Evolutionary conservation across 2,888 invertebrate genomes (phyloP), one percentile per base, ranked within the genome.

Genomic region (Neoaliturus tenellus): DNA sequence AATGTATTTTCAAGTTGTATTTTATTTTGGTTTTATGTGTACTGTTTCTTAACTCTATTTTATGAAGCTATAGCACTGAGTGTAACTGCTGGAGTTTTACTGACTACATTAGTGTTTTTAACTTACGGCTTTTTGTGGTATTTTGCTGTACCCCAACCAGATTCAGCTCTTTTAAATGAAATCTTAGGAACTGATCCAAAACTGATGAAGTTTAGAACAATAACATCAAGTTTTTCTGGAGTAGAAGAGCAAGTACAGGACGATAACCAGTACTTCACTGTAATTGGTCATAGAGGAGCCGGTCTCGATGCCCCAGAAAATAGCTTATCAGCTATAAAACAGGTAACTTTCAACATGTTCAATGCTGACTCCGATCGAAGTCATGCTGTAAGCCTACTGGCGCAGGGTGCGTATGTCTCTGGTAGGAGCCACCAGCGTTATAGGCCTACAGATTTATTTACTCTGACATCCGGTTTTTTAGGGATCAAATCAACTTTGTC

Each of bases 281-380:
- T 85, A 20, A 93, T 95, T 83, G 96, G 95, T 0, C 96, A 96
- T 88, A 92, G 96, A 88, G 96, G 95, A 4, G 95, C 94, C 14
- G 94, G 93, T 0, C 90, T 94, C 62, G 96, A 96, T 90, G 96
- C 95, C 4, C 96, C 96, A 0, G 96, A 96, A 90, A 96, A 96
- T 90, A 96, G 95, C 86, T 89, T 96, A 86, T 92, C 93, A 82
- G 96, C 96, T 0, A 94, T 96, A 87, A 93, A 93, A 91, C 92
- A 93, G 90, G 95, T 95, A 89, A 28, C 17, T 39, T 39, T n/a
- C n/a, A n/a, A n/a, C n/a, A n/a, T n/a, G n/a, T n/a, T n/a, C n/a
- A n/a, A n/a, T n/a, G n/a, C n/a, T n/a, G n/a, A n/a, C n/a, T n/a
- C n/a, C n/a, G n/a, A n/a, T n/a, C n/a, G n/a, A n/a, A n/a, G n/a